phyloP scores from a whole-genome alignment of 2,113 vertebrate species.

The Anthoscopus minutus region DNA sequence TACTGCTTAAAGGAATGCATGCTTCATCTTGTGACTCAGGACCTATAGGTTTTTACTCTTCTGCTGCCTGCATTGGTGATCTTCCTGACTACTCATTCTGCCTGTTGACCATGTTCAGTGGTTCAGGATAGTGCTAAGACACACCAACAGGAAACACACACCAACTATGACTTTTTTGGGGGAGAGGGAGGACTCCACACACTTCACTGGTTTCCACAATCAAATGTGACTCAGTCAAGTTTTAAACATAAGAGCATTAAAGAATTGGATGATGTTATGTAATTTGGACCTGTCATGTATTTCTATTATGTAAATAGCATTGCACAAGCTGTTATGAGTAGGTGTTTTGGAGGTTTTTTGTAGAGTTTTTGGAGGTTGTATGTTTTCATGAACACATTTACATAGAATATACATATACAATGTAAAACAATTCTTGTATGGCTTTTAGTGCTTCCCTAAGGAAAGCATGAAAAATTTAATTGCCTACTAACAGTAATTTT shows the following conservation, averaged over 20 bases:
- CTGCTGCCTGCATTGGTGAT: neutral
- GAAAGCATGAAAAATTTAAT: neutral
- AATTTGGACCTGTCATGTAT: neutral
- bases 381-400: neutral
- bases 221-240: neutral
- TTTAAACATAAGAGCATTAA: neutral
- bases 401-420: neutral
- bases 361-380: neutral
- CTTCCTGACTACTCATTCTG: neutral
- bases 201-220: neutral
- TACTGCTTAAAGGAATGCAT: neutral
- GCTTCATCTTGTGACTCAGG: neutral
- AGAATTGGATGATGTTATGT: neutral
- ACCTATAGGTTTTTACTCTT: neutral
- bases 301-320: neutral
- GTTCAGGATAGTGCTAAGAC: neutral
- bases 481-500: neutral
- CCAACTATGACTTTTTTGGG: neutral
- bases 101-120: neutral
- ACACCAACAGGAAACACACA: neutral
- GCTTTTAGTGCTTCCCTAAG: neutral
- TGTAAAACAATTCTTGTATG: neutral
- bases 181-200: fast-evolving
- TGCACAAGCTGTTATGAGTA: neutral
- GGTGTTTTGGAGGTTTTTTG: neutral